Evolutionary conservation across 2,888 invertebrate genomes (phyloP).

Genomic region (Polylopha cassiicola): DNA sequence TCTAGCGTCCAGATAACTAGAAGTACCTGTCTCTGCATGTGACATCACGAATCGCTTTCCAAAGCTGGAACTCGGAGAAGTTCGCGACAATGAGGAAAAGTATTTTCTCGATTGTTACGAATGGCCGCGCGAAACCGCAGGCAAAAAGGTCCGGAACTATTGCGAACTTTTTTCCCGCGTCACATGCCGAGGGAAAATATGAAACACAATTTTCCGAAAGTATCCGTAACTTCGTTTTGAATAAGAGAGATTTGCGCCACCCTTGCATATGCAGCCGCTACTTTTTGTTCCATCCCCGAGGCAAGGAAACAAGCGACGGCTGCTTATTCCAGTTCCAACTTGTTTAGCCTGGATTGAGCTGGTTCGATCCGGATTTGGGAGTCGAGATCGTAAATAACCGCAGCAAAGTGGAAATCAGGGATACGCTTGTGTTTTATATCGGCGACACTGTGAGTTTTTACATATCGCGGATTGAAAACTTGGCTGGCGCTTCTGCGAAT

Average conservation of each 20-base stretch:
- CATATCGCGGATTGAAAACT: not conserved
- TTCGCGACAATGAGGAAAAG: conserved; percentile 32
- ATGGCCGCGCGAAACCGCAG: conserved; percentile 33
- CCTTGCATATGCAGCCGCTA: conserved; percentile 61
- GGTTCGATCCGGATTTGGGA: conserved; percentile 58
- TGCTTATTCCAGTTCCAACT: conserved; percentile 66
- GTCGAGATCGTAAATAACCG: conserved; percentile 48
- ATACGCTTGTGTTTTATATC: conserved; percentile 31
- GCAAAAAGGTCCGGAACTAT: conserved; percentile 45
- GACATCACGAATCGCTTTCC: conserved; percentile 20
- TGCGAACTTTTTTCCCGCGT: conserved; percentile 54
- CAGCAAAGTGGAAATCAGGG: conserved; percentile 38
- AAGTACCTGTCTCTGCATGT: too few species aligned
- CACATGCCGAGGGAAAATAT: conserved; percentile 56
- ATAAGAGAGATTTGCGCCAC: conserved; percentile 58
- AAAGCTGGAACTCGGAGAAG: conserved; percentile 26
- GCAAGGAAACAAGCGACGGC: conserved; percentile 57
- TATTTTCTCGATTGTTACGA: conserved; percentile 28
- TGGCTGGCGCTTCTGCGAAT: conserved; percentile 10
- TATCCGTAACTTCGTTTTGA: conserved; percentile 68
- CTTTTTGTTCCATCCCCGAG: conserved; percentile 49
- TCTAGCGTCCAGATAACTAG: too few species aligned
- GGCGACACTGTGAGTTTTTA: conserved; percentile 8
- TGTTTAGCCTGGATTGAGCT: conserved; percentile 62
- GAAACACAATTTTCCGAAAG: conserved; percentile 61